A percentile compares a stretch with the other conserved stretches of the same genome.
Evolutionary conservation across 2,888 invertebrate genomes (phyloP).

Genomic region (Eupeodes luniger): DNA sequence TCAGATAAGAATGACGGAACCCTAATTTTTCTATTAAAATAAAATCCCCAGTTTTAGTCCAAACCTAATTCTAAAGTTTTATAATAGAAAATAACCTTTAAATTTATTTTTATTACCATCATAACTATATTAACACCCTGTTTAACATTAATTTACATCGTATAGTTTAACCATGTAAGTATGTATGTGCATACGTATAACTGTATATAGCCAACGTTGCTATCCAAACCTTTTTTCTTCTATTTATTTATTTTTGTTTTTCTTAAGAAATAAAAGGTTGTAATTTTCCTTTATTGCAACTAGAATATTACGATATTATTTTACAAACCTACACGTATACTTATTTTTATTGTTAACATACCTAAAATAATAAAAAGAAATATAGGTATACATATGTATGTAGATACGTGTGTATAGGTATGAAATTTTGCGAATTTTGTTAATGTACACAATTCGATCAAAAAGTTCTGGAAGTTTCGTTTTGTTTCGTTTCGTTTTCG

Average conservation of each 20-base stretch:
- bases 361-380: not conserved
- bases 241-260: not conserved
- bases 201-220: not conserved
- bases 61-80: too few species aligned
- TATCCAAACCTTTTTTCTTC: not conserved
- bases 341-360: not conserved
- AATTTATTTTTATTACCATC: too few species aligned
- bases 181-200: not conserved
- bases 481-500: not conserved
- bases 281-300: slow-evolving; percentile 40
- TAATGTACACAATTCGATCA: slow-evolving; percentile 33
- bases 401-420: not conserved
- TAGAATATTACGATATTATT: not conserved
- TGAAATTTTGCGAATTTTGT: slow-evolving; percentile 6
- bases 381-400: too few species aligned
- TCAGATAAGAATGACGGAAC: too few species aligned
- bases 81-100: too few species aligned
- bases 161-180: not conserved
- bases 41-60: too few species aligned
- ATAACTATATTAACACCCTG: not conserved
- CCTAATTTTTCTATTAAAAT: too few species aligned
- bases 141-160: not conserved
- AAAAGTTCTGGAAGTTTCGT: slow-evolving; percentile 22
- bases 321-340: too few species aligned
- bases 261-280: slow-evolving; percentile 15